These are phyloP conservation scores for Bradynema listronoti DNA, from an alignment of 1,140 invertebrate genomes.

Conservation along the genomic window DNA sequence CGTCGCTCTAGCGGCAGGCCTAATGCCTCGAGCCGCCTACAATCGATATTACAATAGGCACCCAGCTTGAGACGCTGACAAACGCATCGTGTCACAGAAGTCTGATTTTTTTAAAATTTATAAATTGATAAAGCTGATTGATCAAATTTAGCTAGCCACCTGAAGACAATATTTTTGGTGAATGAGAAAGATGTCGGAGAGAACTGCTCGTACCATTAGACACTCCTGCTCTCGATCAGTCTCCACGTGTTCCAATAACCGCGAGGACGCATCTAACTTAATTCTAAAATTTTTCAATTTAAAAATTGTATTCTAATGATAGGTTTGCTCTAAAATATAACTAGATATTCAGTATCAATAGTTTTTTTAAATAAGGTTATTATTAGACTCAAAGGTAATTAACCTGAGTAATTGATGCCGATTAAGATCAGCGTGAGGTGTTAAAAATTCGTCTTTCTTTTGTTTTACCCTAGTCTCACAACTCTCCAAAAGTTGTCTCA, in stretches of 20 bases:
- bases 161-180: constrained; percentile 48
- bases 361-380: no score
- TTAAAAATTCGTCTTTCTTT: no score
- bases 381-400: no score
- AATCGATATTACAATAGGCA: constrained; percentile 34
- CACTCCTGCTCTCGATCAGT: constrained; percentile 35
- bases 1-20: constrained; percentile 35
- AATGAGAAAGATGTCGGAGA: constrained; percentile 42
- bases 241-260: constrained; percentile 33
- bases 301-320: no score
- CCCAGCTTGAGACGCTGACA: constrained; percentile 45
- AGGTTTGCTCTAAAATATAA: no score
- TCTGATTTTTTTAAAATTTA: constrained; percentile 23
- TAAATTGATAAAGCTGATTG: background rate
- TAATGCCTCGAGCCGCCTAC: constrained; percentile 29
- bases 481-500: no score
- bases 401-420: no score
- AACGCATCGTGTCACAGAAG: constrained; percentile 39
- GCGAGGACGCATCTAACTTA: constrained; percentile 40
- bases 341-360: no score
- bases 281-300: constrained; percentile 24
- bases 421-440: no score
- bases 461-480: no score
- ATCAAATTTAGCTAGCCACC: constrained; percentile 13
- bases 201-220: constrained; percentile 33